Evolutionary conservation across 92 coral and sea anemone genomes (phyloP), one percentile per base, ranked within the genome.

Genomic region (Blastomussa wellsi): DNA sequence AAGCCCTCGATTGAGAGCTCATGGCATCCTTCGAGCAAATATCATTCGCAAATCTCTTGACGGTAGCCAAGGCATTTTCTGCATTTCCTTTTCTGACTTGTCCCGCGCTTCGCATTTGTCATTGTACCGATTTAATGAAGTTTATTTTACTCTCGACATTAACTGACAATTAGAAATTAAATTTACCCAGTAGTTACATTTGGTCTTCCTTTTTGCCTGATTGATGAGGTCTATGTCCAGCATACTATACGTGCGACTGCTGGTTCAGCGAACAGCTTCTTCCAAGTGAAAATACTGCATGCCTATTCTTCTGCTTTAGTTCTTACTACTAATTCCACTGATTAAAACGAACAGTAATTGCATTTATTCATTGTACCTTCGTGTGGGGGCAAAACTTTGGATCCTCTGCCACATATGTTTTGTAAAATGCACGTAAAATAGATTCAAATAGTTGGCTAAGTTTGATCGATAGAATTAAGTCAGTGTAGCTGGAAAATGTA

Each of bases 91-190:
- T 65, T n/a, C n/a, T 36, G 53, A 15, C 57, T 64, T 26, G 42
- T 72, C 32, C 80, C 53, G 69, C 76, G 68, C 55, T 55, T 79
- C 51, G 74, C 48, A 78, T 85, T 81, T 89, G 90, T 52, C 86
- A 81, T 74, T 55, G 90, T 76, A 80, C 76, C 36, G 76, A 53
- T 81, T 89, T 83, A 89, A 89, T 81, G 87, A 86, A 73, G 90
- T 86, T 81, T 85, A 76, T 64, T 66, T 86, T 85, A 57, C 89
- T 87, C 69, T 74, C 84, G 81, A 82, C 90, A 86, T 86, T 26
- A 69, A 59, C 88, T 81, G 88, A 75, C 93, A 90, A 82, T 90
- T 60, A 47, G 64, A 86, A 86, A 90, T 90, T 82, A 90, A 87
- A 78, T 90, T 82, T 90, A 86, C 93, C 84, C 84, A 82, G 80